A percentile compares a stretch with the other conserved stretches of the same genome.
Evolutionary conservation across 2,797 vertebrate genomes (phyloP).

Genomic region (Xiphophorus birchmanni): DNA sequence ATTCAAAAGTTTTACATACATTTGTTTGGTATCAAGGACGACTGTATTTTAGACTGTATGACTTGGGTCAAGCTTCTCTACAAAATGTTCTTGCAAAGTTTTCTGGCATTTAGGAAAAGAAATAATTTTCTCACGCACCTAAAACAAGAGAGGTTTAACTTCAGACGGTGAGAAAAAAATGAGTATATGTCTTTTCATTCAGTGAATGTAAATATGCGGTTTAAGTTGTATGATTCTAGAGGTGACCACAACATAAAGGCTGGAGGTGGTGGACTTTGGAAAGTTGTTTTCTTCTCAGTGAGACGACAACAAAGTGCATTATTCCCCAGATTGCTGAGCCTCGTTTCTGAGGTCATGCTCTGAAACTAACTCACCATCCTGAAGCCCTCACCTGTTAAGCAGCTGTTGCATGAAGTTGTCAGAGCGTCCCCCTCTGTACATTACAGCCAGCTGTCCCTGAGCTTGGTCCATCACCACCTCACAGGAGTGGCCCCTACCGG

Average conservation of each 20-base stretch:
- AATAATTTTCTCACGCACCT: no score
- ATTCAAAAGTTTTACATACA: no score
- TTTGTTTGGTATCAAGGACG: no score
- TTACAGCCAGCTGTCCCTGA: constrained; percentile 88
- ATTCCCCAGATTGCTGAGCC: neutral
- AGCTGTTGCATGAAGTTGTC: constrained; percentile 98
- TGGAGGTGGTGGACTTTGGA: neutral
- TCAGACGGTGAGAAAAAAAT: no score
- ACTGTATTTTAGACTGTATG: no score
- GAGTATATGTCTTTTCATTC: no score
- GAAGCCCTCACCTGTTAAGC: constrained; percentile 87
- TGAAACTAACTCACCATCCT: neutral
- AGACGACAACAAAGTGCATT: neutral
- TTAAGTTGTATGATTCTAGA: neutral
- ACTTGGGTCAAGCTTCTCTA: no score
- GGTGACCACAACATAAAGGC: neutral
- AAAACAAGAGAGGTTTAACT: no score
- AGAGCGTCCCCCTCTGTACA: constrained; percentile 90
- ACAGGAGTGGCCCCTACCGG: constrained; percentile 78
- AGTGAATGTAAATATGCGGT: no score
- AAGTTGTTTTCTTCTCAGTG: neutral
- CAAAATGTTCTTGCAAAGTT: no score
- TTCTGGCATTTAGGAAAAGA: no score
- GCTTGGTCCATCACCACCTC: constrained; percentile 85
- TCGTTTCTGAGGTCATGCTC: neutral